Evolutionary conservation across 2,888 invertebrate genomes (phyloP), one percentile per base, ranked within the genome.

Genomic region (Melanargia galathea): DNA sequence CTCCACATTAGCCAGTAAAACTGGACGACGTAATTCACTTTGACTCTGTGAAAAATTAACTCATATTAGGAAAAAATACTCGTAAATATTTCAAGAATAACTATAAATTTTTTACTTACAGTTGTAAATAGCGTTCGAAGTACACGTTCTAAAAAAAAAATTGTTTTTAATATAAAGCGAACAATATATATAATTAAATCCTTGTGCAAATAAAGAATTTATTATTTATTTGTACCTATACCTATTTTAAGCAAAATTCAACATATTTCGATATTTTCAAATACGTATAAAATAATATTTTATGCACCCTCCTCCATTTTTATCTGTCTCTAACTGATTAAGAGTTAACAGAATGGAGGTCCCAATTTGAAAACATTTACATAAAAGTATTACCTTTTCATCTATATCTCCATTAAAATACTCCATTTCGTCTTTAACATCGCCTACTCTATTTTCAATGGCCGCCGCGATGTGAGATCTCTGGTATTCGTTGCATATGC

Each of bases 1-100:
- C 96, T 88, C 95, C 95, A 95, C 70, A 93, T 84, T 22, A 97
- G 84, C 93, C 95, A 95, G 65, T 92, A 87, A 65, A 96, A 91
- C 82, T 96, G 95, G 18, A 92, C 92, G 64, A 92, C 86, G 81
- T 93, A 93, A 60, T 92, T 89, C 13, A 93, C 92, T 86, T 92
- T 93, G 81, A 90, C 89, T 86, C 88, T 93, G 84, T 2, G 88
- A 86, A 57, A 70, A 70, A 70, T 74, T 76, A 63, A 16, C 20
- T 55, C 38, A 26, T 5, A 26, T 26, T 26, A 26, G 6, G 6
- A 7, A 7, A 1, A 30, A 30, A 30, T 30, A 26, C 26, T 26
- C 6, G 7, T 5, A 6, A 30, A 30, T 30, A 30, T 30, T n/a
- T n/a, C n/a, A n/a, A 30, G 8, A 30, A 30, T 26, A 4, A 26